Conservation (phyloP, 2,113 vertebrate genomes). For the Rutilus rutilus region DNA sequence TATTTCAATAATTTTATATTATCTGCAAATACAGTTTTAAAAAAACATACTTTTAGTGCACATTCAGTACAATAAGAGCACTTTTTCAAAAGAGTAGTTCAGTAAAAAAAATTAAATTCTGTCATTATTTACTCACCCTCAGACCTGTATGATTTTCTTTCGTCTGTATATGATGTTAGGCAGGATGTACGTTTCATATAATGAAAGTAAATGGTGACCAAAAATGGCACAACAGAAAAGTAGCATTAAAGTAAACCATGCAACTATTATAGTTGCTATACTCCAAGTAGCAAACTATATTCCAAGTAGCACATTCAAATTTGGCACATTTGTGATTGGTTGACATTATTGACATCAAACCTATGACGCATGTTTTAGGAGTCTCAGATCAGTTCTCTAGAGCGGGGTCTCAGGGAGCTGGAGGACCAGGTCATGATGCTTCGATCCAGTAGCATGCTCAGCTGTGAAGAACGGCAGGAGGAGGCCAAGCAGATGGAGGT, state of each 20-base stretch:
- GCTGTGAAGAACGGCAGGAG: slow-evolving; percentile 96
- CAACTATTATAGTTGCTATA: too few species aligned
- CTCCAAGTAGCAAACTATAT: background rate
- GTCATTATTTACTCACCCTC: background rate
- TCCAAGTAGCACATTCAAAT: background rate
- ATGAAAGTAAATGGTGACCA: background rate
- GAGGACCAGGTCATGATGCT: slow-evolving; percentile 98
- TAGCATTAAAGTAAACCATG: background rate
- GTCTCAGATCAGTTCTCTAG: slow-evolving; percentile 95
- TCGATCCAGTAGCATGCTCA: slow-evolving; percentile 94
- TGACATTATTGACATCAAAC: background rate
- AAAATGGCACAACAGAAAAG: background rate
- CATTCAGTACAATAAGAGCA: background rate
- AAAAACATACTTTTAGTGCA: background rate
- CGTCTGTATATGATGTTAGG: background rate
- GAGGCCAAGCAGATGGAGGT: slow-evolving; percentile 99
- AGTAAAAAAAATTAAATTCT: background rate
- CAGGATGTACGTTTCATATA: background rate
- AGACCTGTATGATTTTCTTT: background rate
- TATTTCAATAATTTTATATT: too few species aligned
- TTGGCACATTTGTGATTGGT: background rate
- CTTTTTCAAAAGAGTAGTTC: background rate
- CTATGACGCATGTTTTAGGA: slow-evolving; percentile 75
- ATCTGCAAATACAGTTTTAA: background rate
- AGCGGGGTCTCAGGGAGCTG: slow-evolving; percentile 90